Conservation (phyloP, 2,888 invertebrate genomes). For the Lycocerus yunnanus region DNA sequence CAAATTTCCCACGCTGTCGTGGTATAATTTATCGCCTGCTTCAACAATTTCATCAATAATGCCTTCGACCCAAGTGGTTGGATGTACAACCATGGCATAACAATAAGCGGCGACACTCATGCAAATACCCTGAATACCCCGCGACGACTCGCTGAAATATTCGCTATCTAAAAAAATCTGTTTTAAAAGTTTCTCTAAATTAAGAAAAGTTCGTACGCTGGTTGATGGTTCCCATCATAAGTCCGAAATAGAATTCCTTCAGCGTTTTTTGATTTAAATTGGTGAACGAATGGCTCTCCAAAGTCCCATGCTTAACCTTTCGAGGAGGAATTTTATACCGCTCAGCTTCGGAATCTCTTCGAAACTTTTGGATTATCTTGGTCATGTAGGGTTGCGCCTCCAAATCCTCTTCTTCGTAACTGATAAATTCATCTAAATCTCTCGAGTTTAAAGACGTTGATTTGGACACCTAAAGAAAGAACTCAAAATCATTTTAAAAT, state of each 20-base stretch:
- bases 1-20: slow-evolving; percentile 43
- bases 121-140: slow-evolving; percentile 59
- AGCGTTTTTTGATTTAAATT: slow-evolving; percentile 47
- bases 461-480: slow-evolving; percentile 41
- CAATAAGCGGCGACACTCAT: slow-evolving; percentile 66
- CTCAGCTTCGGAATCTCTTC: slow-evolving; percentile 50
- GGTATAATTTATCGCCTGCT: slow-evolving; percentile 59
- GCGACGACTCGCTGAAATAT: slow-evolving; percentile 42
- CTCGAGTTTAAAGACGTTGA: slow-evolving; percentile 46
- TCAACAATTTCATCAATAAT: slow-evolving; percentile 64
- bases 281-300: slow-evolving; percentile 54
- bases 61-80: slow-evolving; percentile 65
- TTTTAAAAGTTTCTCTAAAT: neutral
- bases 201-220: slow-evolving; percentile 39
- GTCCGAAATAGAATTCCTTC: slow-evolving; percentile 51
- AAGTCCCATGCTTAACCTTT: slow-evolving; percentile 49
- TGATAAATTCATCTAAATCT: slow-evolving; percentile 36
- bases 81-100: slow-evolving; percentile 62
- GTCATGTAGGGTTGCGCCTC: slow-evolving; percentile 36
- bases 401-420: slow-evolving; percentile 37
- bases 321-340: slow-evolving; percentile 38
- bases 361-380: slow-evolving; percentile 49
- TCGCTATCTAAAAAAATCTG: slow-evolving; percentile 41
- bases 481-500: neutral
- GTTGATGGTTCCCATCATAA: slow-evolving; percentile 49